Conservation (phyloP, 2,888 invertebrate genomes). For the Cantharis rufa region DNA sequence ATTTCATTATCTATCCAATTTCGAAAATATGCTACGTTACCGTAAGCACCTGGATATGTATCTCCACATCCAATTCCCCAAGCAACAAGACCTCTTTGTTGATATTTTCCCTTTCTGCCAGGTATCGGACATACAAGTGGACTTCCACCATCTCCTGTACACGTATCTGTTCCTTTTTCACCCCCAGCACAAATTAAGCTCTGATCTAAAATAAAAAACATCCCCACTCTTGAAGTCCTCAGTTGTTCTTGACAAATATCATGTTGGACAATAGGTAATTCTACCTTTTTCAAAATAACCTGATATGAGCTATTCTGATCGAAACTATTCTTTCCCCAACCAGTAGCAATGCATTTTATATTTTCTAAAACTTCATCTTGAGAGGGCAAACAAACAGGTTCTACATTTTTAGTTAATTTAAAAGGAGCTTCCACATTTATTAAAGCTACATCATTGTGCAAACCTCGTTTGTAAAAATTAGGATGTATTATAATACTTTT, state of each 20-base stretch:
- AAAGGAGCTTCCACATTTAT: conserved; percentile 67
- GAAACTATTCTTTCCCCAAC: conserved; percentile 76
- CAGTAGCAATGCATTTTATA: conserved; percentile 68
- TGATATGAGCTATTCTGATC: conserved; percentile 61
- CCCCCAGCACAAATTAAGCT: conserved; percentile 82
- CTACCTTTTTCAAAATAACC: conserved; percentile 68
- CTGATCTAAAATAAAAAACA: conserved; percentile 66
- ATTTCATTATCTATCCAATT: neutral
- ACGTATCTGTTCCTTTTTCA: conserved; percentile 71
- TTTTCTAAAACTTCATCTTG: conserved; percentile 55
- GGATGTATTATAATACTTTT: conserved; percentile 63
- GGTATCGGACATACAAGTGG: conserved; percentile 74
- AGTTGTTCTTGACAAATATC: conserved; percentile 57
- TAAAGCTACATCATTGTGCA: conserved; percentile 77
- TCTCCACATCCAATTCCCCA: conserved; percentile 61
- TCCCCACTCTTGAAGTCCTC: conserved; percentile 70
- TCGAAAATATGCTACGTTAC: conserved; percentile 46
- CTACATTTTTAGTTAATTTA: conserved; percentile 68
- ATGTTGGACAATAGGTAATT: conserved; percentile 67
- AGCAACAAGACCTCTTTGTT: conserved; percentile 61
- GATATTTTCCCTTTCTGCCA: conserved; percentile 55
- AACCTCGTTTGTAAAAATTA: conserved; percentile 61
- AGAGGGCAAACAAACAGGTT: conserved; percentile 69
- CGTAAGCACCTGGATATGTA: conserved; percentile 59
- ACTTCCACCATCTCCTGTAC: conserved; percentile 78